A percentile compares a stretch with the other conserved stretches of the same genome.
Evolutionary conservation across 2,797 vertebrate genomes (phyloP).

Genomic region (Parauchenoglanis ngamensis): DNA sequence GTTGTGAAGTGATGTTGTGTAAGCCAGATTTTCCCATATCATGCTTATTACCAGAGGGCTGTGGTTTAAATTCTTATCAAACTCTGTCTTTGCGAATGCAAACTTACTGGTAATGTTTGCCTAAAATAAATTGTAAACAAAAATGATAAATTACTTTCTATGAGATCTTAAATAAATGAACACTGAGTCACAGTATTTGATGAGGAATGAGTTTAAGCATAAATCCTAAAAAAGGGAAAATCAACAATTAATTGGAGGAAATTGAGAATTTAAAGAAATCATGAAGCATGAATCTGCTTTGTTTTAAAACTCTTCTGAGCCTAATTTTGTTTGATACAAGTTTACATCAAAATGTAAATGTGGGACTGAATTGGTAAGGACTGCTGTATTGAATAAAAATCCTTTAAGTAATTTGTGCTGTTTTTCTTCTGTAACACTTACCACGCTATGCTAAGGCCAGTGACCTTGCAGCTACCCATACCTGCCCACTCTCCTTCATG

Average conservation of each 20-base stretch:
- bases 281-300: neutral
- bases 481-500: neutral
- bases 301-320: neutral
- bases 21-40: neutral
- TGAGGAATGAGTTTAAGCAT: neutral
- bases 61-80: neutral
- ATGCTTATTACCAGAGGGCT: neutral
- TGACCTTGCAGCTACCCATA: neutral
- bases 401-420: neutral
- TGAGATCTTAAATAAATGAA: constrained; percentile 11
- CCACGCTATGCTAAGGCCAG: neutral
- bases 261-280: neutral
- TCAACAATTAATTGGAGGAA: neutral
- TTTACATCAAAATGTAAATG: neutral
- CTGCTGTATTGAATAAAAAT: neutral
- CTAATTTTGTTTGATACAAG: neutral
- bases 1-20: neutral
- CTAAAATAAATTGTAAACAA: neutral
- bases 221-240: neutral
- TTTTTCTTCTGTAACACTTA: neutral
- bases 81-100: neutral
- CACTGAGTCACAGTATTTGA: too few relatives aligned
- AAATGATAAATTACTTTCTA: neutral
- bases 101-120: neutral
- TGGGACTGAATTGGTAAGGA: neutral